phyloP scores from a whole-genome alignment of 2,888 invertebrate species.

The Zygaena filipendulae region DNA sequence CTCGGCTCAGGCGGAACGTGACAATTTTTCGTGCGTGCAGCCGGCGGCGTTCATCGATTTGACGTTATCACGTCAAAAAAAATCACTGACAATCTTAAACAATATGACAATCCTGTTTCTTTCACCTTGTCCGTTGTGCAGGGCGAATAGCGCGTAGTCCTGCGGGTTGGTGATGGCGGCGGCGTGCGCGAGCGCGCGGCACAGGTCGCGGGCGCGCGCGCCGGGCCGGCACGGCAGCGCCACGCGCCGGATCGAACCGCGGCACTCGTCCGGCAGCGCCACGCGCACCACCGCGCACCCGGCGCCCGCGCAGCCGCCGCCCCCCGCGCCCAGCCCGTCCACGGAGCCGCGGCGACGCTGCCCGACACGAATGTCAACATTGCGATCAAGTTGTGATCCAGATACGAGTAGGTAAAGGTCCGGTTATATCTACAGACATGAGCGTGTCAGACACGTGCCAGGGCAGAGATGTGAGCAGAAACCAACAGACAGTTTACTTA shows the following conservation, averaged over 20 bases:
- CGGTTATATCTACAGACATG: too few relatives aligned
- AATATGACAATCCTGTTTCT: too few relatives aligned
- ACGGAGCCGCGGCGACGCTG: constrained; percentile 67
- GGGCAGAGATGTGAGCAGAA: too few relatives aligned
- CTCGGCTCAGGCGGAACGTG: constrained; percentile 2
- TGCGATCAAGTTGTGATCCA: too few relatives aligned
- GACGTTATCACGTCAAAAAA: too few relatives aligned
- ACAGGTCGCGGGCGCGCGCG: constrained; percentile 92
- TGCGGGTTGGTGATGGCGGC: constrained; percentile 96
- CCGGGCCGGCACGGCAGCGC: constrained; percentile 94
- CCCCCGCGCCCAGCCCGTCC: constrained; percentile 26
- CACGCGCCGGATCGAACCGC: constrained; percentile 91
- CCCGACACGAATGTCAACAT: too few relatives aligned
- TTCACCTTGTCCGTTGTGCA: constrained; percentile 93
- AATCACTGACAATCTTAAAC: too few relatives aligned
- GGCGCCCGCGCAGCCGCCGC: constrained; percentile 30
- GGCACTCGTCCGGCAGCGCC: constrained; percentile 93
- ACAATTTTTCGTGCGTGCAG: constrained; percentile 1
- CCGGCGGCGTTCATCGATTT: too few relatives aligned
- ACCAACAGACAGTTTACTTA: too few relatives aligned
- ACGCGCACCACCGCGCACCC: constrained; percentile 82
- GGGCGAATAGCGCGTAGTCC: constrained; percentile 92
- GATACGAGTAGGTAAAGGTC: too few relatives aligned
- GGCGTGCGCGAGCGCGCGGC: constrained; percentile 94
- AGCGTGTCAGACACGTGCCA: too few relatives aligned